Evolutionary conservation across 2,888 invertebrate genomes (phyloP).

Genomic region (Dicyrtoma fusca): DNA sequence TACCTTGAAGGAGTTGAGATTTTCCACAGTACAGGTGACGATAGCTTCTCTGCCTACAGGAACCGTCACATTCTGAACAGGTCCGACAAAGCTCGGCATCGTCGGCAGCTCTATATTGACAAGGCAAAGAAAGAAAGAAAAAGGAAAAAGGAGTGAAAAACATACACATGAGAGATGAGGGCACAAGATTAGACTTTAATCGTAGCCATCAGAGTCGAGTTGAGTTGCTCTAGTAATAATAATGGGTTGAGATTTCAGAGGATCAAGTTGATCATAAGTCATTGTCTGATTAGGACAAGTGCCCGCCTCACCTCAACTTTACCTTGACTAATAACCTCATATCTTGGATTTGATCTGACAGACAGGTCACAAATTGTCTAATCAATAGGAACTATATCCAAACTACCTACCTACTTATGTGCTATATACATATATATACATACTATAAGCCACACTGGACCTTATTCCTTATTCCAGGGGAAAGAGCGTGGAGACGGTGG

Average conservation of each 20-base stretch:
- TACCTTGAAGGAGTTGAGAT: slow-evolving; percentile 82
- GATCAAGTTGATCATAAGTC: slow-evolving; percentile 32
- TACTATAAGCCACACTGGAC: background rate
- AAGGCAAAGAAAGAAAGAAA: background rate
- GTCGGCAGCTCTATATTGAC: background rate
- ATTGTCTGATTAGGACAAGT: slow-evolving; percentile 40
- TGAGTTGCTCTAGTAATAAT: slow-evolving; percentile 1
- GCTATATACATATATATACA: background rate
- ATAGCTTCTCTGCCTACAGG: slow-evolving; percentile 83
- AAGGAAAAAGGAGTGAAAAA: background rate
- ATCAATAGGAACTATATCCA: slow-evolving; percentile 43
- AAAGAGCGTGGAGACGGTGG: too few species aligned
- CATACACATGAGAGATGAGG: background rate
- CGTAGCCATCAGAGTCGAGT: background rate
- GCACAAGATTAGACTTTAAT: background rate
- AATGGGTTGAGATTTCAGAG: slow-evolving; percentile 9
- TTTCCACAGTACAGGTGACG: slow-evolving; percentile 79
- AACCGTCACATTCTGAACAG: slow-evolving; percentile 80
- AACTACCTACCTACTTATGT: background rate
- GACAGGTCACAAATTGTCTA: slow-evolving; percentile 50
- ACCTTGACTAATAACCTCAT: slow-evolving; percentile 38
- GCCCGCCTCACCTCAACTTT: slow-evolving; percentile 38
- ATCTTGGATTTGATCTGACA: slow-evolving; percentile 53
- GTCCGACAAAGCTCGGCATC: slow-evolving; percentile 79
- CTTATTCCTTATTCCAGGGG: background rate